phyloP scores from a whole-genome alignment of 2,888 invertebrate genomes.

The Apotomis capreana region DNA sequence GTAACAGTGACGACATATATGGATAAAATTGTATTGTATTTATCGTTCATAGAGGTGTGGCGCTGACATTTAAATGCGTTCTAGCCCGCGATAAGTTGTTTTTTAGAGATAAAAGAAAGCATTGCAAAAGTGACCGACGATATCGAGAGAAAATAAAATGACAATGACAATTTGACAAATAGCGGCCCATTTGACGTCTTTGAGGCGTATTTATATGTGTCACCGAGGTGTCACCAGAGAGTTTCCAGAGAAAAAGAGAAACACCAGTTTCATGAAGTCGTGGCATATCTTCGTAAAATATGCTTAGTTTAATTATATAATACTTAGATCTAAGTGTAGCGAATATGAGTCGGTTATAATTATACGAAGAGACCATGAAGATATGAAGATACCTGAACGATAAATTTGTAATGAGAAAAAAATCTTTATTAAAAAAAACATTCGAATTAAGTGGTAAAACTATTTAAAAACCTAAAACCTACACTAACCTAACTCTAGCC shows the following conservation, averaged over 20 bases:
- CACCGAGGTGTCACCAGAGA: too few species aligned
- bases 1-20: constrained; percentile 13
- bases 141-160: constrained; percentile 16
- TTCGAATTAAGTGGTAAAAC: too few species aligned
- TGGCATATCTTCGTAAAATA: too few species aligned
- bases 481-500: too few species aligned
- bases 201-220: constrained; percentile 13
- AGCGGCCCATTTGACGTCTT: constrained; percentile 27
- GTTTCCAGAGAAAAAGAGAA: too few species aligned
- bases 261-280: too few species aligned
- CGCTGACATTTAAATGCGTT: constrained; percentile 55
- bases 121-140: constrained; percentile 17
- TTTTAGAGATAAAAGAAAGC: constrained; percentile 33
- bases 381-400: background rate
- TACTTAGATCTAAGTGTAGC: too few species aligned
- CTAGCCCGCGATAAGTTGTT: constrained; percentile 42
- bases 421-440: too few species aligned
- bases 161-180: constrained; percentile 8
- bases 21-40: constrained; percentile 30
- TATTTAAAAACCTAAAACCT: too few species aligned
- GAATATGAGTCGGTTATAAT: too few species aligned
- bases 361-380: too few species aligned
- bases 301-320: too few species aligned
- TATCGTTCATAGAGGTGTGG: constrained; percentile 62
- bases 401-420: background rate